Evolutionary conservation across 2,113 vertebrate species (phyloP).

Genomic region (Toxotes jaculatrix): DNA sequence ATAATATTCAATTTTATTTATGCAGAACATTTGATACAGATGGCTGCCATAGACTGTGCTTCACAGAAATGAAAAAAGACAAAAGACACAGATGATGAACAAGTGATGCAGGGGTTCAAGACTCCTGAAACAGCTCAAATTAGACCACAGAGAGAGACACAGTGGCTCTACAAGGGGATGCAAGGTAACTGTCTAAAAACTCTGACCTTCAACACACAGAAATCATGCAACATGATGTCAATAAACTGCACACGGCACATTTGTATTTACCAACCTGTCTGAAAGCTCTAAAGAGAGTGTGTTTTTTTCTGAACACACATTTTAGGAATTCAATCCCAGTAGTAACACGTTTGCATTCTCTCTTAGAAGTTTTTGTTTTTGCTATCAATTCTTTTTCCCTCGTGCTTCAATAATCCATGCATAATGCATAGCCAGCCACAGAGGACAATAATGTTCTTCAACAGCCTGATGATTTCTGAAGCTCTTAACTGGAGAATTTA

Average conservation of each 20-base stretch:
- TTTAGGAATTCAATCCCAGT: neutral
- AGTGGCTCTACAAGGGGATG: neutral
- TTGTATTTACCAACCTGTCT: conserved; percentile 39
- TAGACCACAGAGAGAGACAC: conserved; percentile 1
- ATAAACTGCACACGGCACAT: conserved; percentile 28
- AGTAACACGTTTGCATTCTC: neutral
- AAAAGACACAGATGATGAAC: neutral
- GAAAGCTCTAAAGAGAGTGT: neutral
- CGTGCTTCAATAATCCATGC: neutral
- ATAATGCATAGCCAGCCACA: neutral
- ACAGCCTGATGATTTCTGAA: neutral
- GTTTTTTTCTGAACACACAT: neutral
- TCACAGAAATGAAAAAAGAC: neutral
- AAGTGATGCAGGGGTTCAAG: neutral
- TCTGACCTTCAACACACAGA: conserved; percentile 20
- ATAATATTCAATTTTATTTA: neutral
- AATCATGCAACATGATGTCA: conserved; percentile 33
- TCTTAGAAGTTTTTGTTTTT: conserved; percentile 9
- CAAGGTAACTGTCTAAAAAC: conserved; percentile 22
- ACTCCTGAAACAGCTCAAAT: neutral
- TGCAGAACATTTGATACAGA: neutral
- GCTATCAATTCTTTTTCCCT: neutral
- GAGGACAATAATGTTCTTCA: neutral
- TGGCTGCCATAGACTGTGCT: neutral
- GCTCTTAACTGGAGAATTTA: conserved; percentile 1